phyloP scores from a whole-genome alignment of 2,888 invertebrate genomes.

The Napeogenes inachia region DNA sequence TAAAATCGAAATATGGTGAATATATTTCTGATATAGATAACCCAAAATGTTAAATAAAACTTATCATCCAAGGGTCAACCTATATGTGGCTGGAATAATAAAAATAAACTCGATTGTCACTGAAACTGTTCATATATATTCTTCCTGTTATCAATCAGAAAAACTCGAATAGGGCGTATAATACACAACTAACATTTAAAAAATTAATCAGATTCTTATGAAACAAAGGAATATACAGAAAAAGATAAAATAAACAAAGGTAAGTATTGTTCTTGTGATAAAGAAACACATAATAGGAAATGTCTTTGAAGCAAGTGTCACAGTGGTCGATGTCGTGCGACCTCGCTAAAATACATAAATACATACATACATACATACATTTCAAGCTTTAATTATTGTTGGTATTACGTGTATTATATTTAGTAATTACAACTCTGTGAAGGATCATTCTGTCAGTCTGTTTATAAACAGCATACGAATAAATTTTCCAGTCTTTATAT shows the following conservation, averaged over 20 bases:
- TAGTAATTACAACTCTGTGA: conserved; percentile 21
- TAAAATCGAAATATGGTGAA: not conserved
- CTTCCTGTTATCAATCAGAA: too few species aligned
- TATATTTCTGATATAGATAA: too few species aligned
- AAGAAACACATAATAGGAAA: conserved; percentile 21
- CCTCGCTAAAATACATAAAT: conserved; percentile 20
- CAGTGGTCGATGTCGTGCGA: conserved; percentile 22
- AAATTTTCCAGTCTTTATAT: conserved; percentile 2
- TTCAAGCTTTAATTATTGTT: conserved; percentile 24
- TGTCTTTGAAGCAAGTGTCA: conserved; percentile 18
- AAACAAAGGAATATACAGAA: not conserved
- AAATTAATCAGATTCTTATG: too few species aligned
- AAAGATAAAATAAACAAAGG: not conserved
- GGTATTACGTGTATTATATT: conserved; percentile 8
- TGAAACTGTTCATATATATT: too few species aligned
- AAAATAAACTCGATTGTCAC: too few species aligned
- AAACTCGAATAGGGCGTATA: too few species aligned
- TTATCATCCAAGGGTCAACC: too few species aligned
- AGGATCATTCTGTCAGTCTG: conserved; percentile 17
- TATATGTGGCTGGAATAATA: too few species aligned
- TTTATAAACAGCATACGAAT: conserved; percentile 23
- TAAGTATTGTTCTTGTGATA: not conserved
- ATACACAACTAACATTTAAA: too few species aligned
- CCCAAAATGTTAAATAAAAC: too few species aligned
- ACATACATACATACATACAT: conserved; percentile 12